Percentiles rank a stretch among this genome's conserved stretches.
Conservation (phyloP, 2,888 invertebrate genomes). For the Oxyscelio sp. region DNA sequence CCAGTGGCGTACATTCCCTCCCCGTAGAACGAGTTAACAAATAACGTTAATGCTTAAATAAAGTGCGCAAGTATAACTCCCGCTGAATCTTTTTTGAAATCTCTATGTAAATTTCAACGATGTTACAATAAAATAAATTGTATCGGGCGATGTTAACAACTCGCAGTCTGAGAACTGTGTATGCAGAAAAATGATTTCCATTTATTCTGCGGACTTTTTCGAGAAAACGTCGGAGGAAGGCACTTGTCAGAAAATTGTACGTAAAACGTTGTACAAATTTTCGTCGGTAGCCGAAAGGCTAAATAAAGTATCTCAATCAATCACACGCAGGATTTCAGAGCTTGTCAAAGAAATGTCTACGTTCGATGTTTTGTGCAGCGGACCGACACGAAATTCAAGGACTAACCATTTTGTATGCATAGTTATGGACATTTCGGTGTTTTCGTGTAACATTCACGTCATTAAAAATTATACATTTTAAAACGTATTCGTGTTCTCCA, state of each 20-base stretch:
- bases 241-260: constrained; percentile 45
- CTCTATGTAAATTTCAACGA: neutral
- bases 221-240: constrained; percentile 22
- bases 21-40: no score
- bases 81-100: no score
- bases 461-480: neutral
- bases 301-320: constrained; percentile 54
- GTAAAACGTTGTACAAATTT: constrained; percentile 35
- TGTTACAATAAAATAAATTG: constrained; percentile 25
- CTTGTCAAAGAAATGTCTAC: constrained; percentile 44
- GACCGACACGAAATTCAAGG: constrained; percentile 34
- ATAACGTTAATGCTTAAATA: no score
- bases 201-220: constrained; percentile 29
- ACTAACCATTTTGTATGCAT: constrained; percentile 27
- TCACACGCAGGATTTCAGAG: constrained; percentile 42
- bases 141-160: constrained; percentile 13
- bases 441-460: neutral
- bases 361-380: constrained; percentile 44
- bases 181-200: constrained; percentile 49
- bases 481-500: no score
- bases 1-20: neutral
- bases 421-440: neutral
- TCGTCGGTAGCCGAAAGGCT: constrained; percentile 37
- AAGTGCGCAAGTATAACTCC: no score
- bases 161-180: neutral